Conservation (phyloP, 2,888 invertebrate genomes). For the Crocallis elinguaria region DNA sequence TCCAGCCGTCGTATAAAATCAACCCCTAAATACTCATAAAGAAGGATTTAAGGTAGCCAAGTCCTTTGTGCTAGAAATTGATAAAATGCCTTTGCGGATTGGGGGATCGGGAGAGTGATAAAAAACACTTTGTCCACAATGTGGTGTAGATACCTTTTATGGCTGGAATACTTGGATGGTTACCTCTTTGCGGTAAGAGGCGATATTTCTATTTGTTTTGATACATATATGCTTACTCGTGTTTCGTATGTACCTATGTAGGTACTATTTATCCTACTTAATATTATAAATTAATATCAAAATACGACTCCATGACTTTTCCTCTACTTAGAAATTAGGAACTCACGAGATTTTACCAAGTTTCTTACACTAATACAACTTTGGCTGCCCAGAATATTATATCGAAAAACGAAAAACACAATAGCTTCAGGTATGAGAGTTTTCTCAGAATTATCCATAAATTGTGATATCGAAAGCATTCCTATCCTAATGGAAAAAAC, state of each 20-base stretch:
- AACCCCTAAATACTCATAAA: constrained; percentile 48
- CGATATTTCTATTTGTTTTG: neutral
- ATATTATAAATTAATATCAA: no score
- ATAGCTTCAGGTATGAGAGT: neutral
- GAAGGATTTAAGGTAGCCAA: constrained; percentile 45
- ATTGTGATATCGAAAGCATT: neutral
- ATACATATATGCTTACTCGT: no score
- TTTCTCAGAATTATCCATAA: neutral
- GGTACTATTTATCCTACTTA: no score
- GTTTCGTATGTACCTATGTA: no score
- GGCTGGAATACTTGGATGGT: constrained; percentile 5
- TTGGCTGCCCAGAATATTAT: constrained; percentile 21
- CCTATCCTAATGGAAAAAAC: neutral
- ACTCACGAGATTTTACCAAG: constrained; percentile 17
- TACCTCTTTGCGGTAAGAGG: neutral
- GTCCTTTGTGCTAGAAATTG: constrained; percentile 58
- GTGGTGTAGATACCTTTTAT: constrained; percentile 7
- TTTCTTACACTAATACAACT: constrained; percentile 40
- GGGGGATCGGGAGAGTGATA: constrained; percentile 41
- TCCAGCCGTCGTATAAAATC: constrained; percentile 30
- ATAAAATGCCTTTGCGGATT: constrained; percentile 52
- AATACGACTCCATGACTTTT: neutral
- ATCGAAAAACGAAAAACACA: constrained; percentile 10
- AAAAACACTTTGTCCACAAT: constrained; percentile 13
- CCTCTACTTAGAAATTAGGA: neutral